Evolutionary conservation across 2,113 vertebrate species (phyloP).

Genomic region (Podilymbus podiceps): DNA sequence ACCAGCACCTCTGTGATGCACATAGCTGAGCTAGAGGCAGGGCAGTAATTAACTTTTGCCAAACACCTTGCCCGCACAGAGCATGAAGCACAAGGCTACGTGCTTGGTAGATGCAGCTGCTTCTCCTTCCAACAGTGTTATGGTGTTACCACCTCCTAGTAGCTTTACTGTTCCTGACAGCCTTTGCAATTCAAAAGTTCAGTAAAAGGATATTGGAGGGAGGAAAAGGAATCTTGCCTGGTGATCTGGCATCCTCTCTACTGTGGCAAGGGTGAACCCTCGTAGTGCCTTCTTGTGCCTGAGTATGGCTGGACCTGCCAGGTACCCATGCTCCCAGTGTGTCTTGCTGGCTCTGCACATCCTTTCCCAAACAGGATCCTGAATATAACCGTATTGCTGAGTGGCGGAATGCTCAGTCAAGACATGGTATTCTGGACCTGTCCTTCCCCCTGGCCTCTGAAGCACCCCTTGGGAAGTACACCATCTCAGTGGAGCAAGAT

Average conservation of each 20-base stretch:
- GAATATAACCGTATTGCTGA: slow-evolving; percentile 52
- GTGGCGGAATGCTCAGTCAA: slow-evolving; percentile 57
- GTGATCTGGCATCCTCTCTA: neutral
- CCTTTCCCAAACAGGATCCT: slow-evolving; percentile 58
- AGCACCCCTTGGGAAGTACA: slow-evolving; percentile 37
- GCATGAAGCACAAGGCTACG: neutral
- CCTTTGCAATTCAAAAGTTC: neutral
- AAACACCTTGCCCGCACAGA: neutral
- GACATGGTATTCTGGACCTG: slow-evolving; percentile 56
- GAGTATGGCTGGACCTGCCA: neutral
- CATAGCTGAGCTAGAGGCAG: neutral
- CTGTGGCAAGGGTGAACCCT: neutral
- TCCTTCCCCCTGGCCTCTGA: slow-evolving; percentile 66
- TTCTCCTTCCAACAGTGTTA: neutral
- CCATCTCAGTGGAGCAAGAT: slow-evolving; percentile 9
- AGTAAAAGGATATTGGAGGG: neutral
- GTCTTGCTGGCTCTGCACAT: neutral
- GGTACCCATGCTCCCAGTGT: neutral
- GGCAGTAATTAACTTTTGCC: neutral
- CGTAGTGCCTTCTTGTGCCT: neutral
- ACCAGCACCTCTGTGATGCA: neutral
- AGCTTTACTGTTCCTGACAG: neutral
- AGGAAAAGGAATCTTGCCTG: neutral
- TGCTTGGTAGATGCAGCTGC: neutral
- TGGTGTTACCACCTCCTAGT: neutral